Evolutionary conservation across 2,113 vertebrate species (phyloP), one percentile per base, ranked within the genome.

Genomic region (Tursiops truncatus): DNA sequence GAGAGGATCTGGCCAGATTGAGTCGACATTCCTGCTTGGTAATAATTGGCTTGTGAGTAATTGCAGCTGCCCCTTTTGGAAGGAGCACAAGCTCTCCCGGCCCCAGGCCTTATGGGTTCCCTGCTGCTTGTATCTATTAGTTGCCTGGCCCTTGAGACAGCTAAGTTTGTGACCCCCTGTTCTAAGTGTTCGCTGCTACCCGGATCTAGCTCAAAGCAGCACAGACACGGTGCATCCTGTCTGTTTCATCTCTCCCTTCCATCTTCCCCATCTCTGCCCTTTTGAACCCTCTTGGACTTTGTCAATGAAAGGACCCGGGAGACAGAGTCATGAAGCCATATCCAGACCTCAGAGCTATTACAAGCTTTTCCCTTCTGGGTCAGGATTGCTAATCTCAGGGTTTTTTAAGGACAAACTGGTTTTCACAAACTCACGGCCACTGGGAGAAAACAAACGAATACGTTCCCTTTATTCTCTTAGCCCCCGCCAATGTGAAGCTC

Each of bases 71-170:
- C 31, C 8, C 15, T 14, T 21, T 65, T 14, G 14, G 58, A 53
- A 1, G 13, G 21, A 8, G 41, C 44, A 6, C 0, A 6, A 11
- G 74, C 41, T 84, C 21, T 68, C 50, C 23, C 41, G 41, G 15
- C 47, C 31, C 60, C 11, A 3, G 50, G 21, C 17, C 36, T 47
- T 2, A 3, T 0, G 1, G 5, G 36, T 44, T 60, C 85, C 4
- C 36, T 17, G 12, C 4, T 12, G 38, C 73, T 74, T 20, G 0
- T 6, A 28, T 44, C 70, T 26, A 8, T 63, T 17, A 73, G 47
- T 26, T 50, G 21, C 12, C 17, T 28, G 53, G 62, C 47, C 36
- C 60, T 94, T 0, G 18, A 70, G 81, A 76, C 9, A 21, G 23
- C 84, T 31, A 41, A 20, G 31, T 84, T 17, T 53, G 50, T 68